Evolutionary conservation across 1,140 invertebrate genomes (phyloP).

Genomic region (Sitodiplosis mosellana): DNA sequence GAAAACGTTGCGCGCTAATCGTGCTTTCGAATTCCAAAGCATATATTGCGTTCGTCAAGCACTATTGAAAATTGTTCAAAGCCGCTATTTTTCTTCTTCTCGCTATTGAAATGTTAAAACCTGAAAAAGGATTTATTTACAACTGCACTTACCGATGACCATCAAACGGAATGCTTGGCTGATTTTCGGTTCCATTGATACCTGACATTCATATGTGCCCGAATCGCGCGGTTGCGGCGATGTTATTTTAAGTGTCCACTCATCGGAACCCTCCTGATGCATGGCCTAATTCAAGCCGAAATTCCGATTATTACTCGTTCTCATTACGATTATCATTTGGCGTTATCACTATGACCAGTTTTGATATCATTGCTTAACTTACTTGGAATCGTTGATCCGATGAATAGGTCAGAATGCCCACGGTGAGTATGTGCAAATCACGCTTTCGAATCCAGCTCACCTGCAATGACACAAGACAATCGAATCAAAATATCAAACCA

Average conservation of each 20-base stretch:
- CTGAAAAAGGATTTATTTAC: background rate
- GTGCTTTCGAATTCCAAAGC: too few relatives aligned
- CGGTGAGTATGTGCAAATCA: constrained; percentile 56
- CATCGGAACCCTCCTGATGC: constrained; percentile 65
- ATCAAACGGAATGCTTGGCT: constrained; percentile 59
- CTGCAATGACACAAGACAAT: constrained; percentile 18
- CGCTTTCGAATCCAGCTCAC: constrained; percentile 58
- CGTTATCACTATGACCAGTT: too few relatives aligned
- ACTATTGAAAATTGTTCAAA: too few relatives aligned
- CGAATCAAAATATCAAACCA: background rate
- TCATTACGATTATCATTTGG: too few relatives aligned
- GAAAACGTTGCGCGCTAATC: too few relatives aligned
- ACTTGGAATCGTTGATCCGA: constrained; percentile 55
- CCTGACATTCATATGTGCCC: constrained; percentile 67
- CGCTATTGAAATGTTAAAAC: too few relatives aligned
- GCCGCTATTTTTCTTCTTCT: too few relatives aligned
- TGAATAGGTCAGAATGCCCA: constrained; percentile 55
- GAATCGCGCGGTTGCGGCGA: constrained; percentile 60
- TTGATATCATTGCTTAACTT: too few relatives aligned
- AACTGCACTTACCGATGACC: constrained; percentile 53
- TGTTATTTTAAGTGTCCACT: constrained; percentile 68
- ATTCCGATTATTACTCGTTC: too few relatives aligned
- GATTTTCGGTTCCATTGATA: constrained; percentile 72
- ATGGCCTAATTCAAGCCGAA: too few relatives aligned
- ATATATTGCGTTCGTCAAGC: too few relatives aligned